Percentiles rank a stretch among this genome's conserved stretches.
These are phyloP conservation scores for Suncus etruscus DNA, from an alignment of 2,113 vertebrate genomes.

Conservation along the genomic window DNA sequence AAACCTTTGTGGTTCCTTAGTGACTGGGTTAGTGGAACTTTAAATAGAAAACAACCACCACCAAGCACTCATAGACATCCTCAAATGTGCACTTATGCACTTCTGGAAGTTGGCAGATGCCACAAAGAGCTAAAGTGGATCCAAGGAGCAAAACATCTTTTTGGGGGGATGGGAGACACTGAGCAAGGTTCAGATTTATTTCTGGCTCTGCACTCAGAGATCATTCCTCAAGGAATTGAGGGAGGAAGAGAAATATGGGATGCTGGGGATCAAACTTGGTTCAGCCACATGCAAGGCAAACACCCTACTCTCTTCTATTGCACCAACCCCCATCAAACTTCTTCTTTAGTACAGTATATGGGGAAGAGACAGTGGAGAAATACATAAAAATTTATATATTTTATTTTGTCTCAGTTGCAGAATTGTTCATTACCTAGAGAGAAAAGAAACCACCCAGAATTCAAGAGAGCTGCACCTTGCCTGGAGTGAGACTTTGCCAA, in stretches of 20 bases:
- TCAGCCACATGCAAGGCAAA: too few relatives aligned
- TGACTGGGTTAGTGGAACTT: background rate
- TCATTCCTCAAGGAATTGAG: too few relatives aligned
- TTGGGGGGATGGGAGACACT: too few relatives aligned
- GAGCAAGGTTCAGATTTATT: too few relatives aligned
- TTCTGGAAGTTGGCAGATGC: background rate
- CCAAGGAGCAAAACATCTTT: too few relatives aligned
- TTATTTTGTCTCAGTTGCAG: background rate
- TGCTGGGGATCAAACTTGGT: too few relatives aligned
- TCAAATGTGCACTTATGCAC: background rate
- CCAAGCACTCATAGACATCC: too few relatives aligned
- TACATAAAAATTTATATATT: background rate
- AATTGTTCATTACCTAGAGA: background rate
- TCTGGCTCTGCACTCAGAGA: too few relatives aligned
- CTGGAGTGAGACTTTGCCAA: background rate
- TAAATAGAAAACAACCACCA: background rate
- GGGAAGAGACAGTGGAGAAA: fast-evolving
- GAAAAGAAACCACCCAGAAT: background rate
- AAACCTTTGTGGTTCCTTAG: background rate
- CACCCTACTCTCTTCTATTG: too few relatives aligned
- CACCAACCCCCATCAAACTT: background rate
- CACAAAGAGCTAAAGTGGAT: background rate
- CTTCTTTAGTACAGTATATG: background rate
- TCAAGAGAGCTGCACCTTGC: background rate
- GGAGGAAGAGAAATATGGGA: too few relatives aligned